Evolutionary conservation across 2,113 vertebrate species (phyloP).

Genomic region (Thomomys bottae): DNA sequence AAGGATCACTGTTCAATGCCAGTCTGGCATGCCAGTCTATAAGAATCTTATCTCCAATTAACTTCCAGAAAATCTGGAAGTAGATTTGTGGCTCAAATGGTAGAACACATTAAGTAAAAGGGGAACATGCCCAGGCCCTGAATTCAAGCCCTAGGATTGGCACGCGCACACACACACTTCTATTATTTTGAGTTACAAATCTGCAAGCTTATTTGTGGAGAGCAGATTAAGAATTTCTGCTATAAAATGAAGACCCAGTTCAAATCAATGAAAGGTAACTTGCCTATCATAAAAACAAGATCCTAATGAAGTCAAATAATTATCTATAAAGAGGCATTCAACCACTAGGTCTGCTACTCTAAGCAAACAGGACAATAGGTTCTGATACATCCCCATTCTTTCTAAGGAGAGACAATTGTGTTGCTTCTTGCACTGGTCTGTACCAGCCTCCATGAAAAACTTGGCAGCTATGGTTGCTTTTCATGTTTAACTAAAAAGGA

Average conservation of each 20-base stretch:
- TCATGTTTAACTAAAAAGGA: background rate
- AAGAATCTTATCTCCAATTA: no score
- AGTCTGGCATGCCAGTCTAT: no score
- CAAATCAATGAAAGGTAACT: constrained; percentile 35
- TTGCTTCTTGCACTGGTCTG: background rate
- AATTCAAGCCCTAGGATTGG: no score
- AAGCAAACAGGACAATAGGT: background rate
- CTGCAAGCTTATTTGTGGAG: background rate
- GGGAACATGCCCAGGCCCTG: no score
- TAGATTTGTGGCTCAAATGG: no score
- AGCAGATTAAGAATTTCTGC: constrained; percentile 22
- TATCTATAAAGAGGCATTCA: background rate
- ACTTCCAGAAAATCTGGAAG: no score
- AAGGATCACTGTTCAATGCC: no score
- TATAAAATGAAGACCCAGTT: constrained; percentile 25
- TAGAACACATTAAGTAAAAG: no score
- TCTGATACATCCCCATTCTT: background rate
- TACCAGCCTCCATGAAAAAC: background rate
- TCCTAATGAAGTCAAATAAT: background rate
- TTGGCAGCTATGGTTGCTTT: constrained; percentile 36
- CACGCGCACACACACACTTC: no score
- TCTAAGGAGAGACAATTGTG: background rate
- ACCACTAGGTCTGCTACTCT: background rate
- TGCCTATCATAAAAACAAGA: constrained; percentile 9
- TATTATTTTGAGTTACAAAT: background rate